Conservation (phyloP, 2,888 invertebrate genomes). For the Alloplasta piceator region DNA sequence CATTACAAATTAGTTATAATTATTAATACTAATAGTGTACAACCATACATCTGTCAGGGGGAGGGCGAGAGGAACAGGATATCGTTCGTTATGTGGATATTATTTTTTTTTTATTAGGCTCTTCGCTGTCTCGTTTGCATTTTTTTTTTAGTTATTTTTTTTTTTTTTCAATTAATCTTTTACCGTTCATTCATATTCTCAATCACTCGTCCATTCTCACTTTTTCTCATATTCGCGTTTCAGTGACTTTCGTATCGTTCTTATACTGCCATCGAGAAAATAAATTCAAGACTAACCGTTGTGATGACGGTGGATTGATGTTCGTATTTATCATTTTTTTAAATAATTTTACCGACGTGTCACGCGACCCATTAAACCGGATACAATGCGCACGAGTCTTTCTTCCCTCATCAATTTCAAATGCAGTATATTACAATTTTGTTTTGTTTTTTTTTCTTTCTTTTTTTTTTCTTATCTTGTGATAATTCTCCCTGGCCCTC, state of each 20-base stretch:
- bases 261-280: slow-evolving; percentile 40
- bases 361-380: slow-evolving; percentile 72
- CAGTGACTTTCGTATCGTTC: slow-evolving; percentile 56
- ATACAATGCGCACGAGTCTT: slow-evolving; percentile 64
- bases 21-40: slow-evolving; percentile 83
- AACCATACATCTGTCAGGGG: slow-evolving; percentile 79
- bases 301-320: slow-evolving; percentile 45
- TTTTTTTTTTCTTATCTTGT: slow-evolving; percentile 60
- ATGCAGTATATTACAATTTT: slow-evolving; percentile 79
- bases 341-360: slow-evolving; percentile 25
- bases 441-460: slow-evolving; percentile 57
- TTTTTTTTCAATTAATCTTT: slow-evolving; percentile 55
- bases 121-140: slow-evolving; percentile 63
- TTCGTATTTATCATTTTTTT: slow-evolving; percentile 29
- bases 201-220: slow-evolving; percentile 44
- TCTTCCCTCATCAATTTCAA: slow-evolving; percentile 73
- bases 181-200: slow-evolving; percentile 56
- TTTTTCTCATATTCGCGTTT: slow-evolving; percentile 38
- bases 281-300: slow-evolving; percentile 36
- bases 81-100: slow-evolving; percentile 75
- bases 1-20: slow-evolving; percentile 82
- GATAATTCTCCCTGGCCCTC: slow-evolving; percentile 67
- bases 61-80: slow-evolving; percentile 67
- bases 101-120: slow-evolving; percentile 76
- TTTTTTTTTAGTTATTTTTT: slow-evolving; percentile 65